These are phyloP conservation scores for Ormia ochracea DNA, from an alignment of 2,888 invertebrate genomes.

Conservation along the genomic window DNA sequence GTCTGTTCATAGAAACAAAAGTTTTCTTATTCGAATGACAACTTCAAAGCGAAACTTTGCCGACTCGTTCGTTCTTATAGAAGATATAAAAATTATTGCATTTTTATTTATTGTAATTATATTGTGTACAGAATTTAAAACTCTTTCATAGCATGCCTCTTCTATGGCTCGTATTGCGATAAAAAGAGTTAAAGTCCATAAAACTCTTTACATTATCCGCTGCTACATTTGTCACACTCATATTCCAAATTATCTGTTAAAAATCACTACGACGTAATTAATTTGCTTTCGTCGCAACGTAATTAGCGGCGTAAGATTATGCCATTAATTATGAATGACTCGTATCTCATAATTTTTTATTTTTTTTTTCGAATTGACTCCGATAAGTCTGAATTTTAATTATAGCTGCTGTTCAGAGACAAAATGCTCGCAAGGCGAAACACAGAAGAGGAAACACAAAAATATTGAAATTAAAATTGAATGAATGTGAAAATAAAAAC, in stretches of 20 bases:
- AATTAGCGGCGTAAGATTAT: slow-evolving; percentile 14
- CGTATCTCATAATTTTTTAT: neutral
- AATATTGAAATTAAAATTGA: slow-evolving; percentile 18
- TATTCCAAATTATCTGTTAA: neutral
- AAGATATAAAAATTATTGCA: too few species aligned
- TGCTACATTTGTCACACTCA: neutral
- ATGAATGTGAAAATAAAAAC: neutral
- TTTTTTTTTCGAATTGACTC: slow-evolving; percentile 34
- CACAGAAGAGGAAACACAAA: slow-evolving; percentile 28
- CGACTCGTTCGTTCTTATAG: too few species aligned
- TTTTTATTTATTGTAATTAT: too few species aligned
- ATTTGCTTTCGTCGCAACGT: slow-evolving; percentile 19
- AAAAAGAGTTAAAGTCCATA: neutral
- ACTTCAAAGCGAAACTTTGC: too few species aligned
- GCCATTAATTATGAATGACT: neutral
- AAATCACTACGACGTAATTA: slow-evolving; percentile 13
- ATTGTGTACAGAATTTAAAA: too few species aligned
- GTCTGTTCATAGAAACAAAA: too few species aligned
- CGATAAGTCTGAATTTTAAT: slow-evolving; percentile 49
- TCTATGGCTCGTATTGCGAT: too few species aligned
- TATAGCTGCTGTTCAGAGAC: slow-evolving; percentile 10
- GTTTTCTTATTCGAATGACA: too few species aligned
- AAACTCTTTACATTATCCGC: too few species aligned
- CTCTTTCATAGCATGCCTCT: too few species aligned
- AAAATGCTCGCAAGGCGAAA: slow-evolving; percentile 1